Evolutionary conservation across 1,140 invertebrate species (phyloP), one percentile per base, ranked within the genome.

Genomic region (Samia ricini): DNA sequence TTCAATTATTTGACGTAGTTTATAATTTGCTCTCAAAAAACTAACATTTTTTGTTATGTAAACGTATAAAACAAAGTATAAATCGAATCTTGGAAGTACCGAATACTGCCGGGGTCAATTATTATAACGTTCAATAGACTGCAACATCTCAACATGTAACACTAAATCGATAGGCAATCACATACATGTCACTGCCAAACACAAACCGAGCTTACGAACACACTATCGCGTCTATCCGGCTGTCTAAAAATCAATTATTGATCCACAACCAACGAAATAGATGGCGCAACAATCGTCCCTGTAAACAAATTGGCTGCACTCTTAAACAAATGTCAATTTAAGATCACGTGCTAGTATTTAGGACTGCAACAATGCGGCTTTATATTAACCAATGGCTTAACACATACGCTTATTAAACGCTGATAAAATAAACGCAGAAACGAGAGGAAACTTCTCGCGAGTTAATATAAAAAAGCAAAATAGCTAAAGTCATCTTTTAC

Each of bases 271-370:
- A 56, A 36, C 36, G n/a, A 56, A 10, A 56, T n/a, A 29, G 8
- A 36, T 33, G n/a, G 26, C 26, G 55, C 24, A 33, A 56, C 55
- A 15, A 3, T 42, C 20, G 55, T 18, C 24, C 55, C 36, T 36
- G 21, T 33, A 33, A 56, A 56, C 29, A 56, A 56, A 56, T 56
- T 56, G 26, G 22, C 52, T 55, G 33, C 10, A 55, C 21, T 55
- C 19, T 20, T 51, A 51, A 24, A 55, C 52, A 24, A n/a, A 55
- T 24, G 52, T 55, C 52, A 55, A 55, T 55, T 22, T 24, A n/a
- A 24, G 24, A 55, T n/a, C 52, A 55, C 33, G 33, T 42, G 33
- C 33, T 15, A 42, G 33, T 42, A 42, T 42, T 42, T 42, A 42
- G 33, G 15, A 42, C 33, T 42, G 33, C 33, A 42, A 42, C 33